phyloP scores from a whole-genome alignment of 2,113 vertebrate species.

The Hyperoodon ampullatus region DNA sequence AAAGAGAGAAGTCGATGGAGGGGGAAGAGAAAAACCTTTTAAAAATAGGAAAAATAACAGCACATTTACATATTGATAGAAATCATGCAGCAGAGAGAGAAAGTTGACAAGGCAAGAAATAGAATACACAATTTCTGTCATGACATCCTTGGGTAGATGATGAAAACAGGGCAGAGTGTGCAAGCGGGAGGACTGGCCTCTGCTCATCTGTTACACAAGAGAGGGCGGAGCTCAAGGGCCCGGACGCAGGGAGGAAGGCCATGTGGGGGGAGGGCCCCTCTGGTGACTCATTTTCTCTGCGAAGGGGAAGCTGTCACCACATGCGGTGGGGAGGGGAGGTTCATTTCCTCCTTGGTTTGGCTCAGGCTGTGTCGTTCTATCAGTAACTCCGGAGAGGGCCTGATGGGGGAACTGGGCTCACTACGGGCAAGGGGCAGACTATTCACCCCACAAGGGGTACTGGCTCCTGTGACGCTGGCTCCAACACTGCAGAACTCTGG shows the following conservation, averaged over 20 bases:
- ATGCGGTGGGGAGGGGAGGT: fast-evolving
- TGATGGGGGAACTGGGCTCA: fast-evolving
- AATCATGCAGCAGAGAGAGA: neutral
- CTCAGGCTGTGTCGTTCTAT: fast-evolving
- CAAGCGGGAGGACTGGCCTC: neutral
- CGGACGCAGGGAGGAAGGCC: fast-evolving
- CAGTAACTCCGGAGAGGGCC: neutral
- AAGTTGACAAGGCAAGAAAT: fast-evolving
- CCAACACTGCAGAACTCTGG: neutral
- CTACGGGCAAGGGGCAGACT: fast-evolving
- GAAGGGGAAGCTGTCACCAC: neutral
- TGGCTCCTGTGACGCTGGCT: neutral
- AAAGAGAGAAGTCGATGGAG: neutral
- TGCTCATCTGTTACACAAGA: neutral
- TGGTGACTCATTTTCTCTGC: neutral
- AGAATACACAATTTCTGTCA: no score
- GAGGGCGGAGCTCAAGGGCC: no score
- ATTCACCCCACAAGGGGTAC: fast-evolving
- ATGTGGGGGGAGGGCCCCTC: neutral
- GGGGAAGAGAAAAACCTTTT: neutral
- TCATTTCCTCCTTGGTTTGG: neutral
- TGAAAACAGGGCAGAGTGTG: neutral
- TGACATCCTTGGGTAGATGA: neutral
- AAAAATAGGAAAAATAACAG: neutral
- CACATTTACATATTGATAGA: fast-evolving